A percentile compares a stretch with the other conserved stretches of the same genome.
phyloP scores from a whole-genome alignment of 2,797 vertebrate genomes.

The Otolemur crassicaudatus region DNA sequence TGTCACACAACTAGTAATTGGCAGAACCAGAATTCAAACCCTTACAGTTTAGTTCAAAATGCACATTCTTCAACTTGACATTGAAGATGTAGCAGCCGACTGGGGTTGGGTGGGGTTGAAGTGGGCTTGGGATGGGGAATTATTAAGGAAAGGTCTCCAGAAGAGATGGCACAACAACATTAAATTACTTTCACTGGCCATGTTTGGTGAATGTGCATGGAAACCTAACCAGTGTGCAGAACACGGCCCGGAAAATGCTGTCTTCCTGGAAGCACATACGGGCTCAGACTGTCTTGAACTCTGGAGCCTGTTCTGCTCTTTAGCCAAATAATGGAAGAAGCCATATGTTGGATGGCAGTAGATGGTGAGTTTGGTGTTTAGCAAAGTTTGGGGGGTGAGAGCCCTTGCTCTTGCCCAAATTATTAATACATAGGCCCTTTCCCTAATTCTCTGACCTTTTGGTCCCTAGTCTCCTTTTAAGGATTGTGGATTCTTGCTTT shows the following conservation, averaged over 20 bases:
- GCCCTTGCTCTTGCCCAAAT: not conserved
- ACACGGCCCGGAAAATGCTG: not conserved
- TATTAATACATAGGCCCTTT: not conserved
- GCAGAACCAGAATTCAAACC: conserved; percentile 7
- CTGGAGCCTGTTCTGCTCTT: not conserved
- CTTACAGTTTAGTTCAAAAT: not conserved
- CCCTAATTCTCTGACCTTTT: not conserved
- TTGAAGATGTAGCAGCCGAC: not conserved
- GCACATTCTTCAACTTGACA: not conserved
- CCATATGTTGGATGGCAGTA: not conserved
- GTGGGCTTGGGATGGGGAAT: not conserved
- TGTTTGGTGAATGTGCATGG: not conserved
- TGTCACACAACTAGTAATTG: not conserved
- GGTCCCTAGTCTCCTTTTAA: not conserved
- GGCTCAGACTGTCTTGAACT: not conserved
- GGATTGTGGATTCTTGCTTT: not conserved
- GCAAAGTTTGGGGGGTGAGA: not conserved
- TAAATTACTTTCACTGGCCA: not conserved
- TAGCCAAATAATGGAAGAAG: not conserved
- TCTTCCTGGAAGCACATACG: not conserved
- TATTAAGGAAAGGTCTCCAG: not conserved
- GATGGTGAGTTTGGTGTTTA: not conserved
- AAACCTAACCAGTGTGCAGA: not conserved
- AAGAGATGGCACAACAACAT: conserved; percentile 2
- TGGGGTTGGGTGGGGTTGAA: not conserved